A percentile compares a stretch with the other conserved stretches of the same genome.
phyloP scores from a whole-genome alignment of 2,888 invertebrate species.

The Epinotia brunnichana region DNA sequence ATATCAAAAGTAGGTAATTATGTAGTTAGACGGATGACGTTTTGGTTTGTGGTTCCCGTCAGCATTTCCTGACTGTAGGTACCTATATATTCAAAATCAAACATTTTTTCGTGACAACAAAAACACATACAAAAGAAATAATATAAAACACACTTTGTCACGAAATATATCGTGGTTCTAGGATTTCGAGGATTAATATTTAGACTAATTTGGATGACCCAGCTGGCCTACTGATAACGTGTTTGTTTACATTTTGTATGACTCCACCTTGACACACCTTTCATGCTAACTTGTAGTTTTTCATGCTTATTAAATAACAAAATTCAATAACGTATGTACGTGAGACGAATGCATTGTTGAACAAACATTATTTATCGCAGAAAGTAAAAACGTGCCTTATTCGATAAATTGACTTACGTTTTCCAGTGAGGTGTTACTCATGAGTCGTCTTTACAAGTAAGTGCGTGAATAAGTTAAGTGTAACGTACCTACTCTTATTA shows the following conservation, averaged over 20 bases:
- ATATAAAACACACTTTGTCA: no score
- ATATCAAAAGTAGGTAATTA: no score
- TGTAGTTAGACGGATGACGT: no score
- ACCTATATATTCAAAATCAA: no score
- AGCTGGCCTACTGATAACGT: background rate
- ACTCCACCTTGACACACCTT: conserved; percentile 51
- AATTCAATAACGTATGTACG: conserved; percentile 61
- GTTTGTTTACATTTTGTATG: conserved; percentile 10
- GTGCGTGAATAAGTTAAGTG: conserved; percentile 21
- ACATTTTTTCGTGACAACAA: no score
- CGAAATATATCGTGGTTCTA: no score
- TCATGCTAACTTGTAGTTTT: conserved; percentile 48
- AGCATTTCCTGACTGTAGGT: no score
- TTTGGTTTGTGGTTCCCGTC: no score
- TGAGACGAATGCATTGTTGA: conserved; percentile 76
- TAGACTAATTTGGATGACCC: background rate
- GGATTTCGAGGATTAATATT: background rate
- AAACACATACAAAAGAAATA: no score
- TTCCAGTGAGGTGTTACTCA: conserved; percentile 21
- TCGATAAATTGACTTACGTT: conserved; percentile 28
- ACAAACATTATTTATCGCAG: conserved; percentile 73
- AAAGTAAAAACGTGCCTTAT: conserved; percentile 65
- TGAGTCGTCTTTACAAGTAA: conserved; percentile 11
- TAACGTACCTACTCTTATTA: background rate
- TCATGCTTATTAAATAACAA: conserved; percentile 50